These are phyloP conservation scores for Euura saliciscinereae DNA, from an alignment of 1,140 invertebrate genomes.

Conservation along the genomic window DNA sequence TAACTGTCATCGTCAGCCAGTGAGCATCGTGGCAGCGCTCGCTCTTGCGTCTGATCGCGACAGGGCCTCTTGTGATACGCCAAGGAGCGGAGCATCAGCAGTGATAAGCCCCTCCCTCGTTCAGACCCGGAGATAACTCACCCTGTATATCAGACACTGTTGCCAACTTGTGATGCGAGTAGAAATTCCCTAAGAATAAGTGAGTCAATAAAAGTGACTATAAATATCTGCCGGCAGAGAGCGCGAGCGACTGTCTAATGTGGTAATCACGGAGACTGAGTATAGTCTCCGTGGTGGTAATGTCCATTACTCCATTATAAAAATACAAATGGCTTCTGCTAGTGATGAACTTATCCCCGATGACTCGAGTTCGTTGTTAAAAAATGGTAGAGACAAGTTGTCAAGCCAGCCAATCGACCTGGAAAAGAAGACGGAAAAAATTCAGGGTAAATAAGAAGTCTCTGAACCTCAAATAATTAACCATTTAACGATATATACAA, in stretches of 20 bases:
- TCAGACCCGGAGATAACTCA: no score
- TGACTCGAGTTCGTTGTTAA: neutral
- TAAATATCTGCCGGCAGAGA: neutral
- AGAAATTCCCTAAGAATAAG: neutral
- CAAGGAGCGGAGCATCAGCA: no score
- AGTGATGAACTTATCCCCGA: neutral
- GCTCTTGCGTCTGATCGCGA: no score
- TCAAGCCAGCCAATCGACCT: neutral
- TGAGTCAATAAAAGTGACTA: neutral
- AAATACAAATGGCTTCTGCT: slow-evolving; percentile 5
- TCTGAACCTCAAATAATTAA: neutral
- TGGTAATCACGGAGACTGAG: no score
- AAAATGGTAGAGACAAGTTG: neutral
- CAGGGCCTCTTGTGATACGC: no score
- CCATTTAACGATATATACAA: neutral
- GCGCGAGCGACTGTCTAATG: neutral
- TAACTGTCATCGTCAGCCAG: no score
- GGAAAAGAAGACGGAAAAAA: slow-evolving; percentile 6
- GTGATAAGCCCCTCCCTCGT: no score
- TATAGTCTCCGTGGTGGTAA: no score
- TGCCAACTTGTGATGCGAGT: no score
- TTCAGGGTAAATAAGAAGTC: neutral
- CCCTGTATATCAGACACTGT: no score
- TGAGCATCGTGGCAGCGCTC: no score
- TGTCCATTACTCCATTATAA: no score